Base-by-base conservation (phyloP, 2,113 vertebrate species). In the Elaphurus davidianus region DNA sequence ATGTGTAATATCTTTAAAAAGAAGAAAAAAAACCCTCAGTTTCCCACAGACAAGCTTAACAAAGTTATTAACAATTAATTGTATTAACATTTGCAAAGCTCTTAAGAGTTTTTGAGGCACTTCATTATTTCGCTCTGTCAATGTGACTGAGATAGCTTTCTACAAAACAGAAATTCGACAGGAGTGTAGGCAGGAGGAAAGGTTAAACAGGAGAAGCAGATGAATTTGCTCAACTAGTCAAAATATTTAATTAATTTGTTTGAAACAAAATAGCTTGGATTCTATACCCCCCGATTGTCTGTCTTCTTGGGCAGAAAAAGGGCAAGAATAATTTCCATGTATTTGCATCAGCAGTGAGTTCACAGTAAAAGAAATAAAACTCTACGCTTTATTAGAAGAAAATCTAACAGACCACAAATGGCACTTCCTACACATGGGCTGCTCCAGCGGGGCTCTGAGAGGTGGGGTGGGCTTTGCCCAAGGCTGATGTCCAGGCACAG, bases 241-340 rank as follows among this genome's bases (percentile, higher is more conserved):
- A 97, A 97, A 98, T 93, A 97, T 96, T 97, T 95, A 91, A 91
- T 81, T 95, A 87, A 91, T 83, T 88, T 97, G 33, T 97, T 62
- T 93, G 94, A 96, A 91, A 96, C 83, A 97, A 91, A 95, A 88
- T n/a, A 54, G 40, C 82, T 97, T 60, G 54, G 84, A 71, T 88
- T 76, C 50, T 96, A 52, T 62, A 82, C 14, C 60, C 78, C 88
- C 50, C 79, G 55, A 94, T 21, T 81, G 40, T 87, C 83, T 82
- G 76, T 36, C 55, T 96, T 92, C 64, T 79, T 52, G 47, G 84
- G 57, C 47, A 90, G 60, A 89, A 85, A 87, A 87, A 91, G 33
- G 86, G 67, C 50, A 84, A 95, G 86, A 88, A 74, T 95, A 94
- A 96, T 96, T 93, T 92, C 47, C 85, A 96, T 74, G 36, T 71